phyloP scores from a whole-genome alignment of 2,113 vertebrate species.

The Stomatorhinus ivindoensis region DNA sequence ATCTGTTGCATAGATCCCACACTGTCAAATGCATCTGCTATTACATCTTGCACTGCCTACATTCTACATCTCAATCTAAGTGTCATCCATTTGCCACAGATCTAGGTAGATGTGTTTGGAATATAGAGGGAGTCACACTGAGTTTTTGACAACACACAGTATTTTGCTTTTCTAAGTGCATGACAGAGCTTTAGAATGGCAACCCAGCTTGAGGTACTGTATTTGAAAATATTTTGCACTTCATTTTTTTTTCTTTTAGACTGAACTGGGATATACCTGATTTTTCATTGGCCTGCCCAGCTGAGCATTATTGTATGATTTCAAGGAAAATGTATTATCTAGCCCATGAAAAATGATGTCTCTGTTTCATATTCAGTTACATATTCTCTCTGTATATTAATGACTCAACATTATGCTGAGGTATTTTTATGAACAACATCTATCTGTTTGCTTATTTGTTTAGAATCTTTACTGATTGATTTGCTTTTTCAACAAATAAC shows the following conservation, averaged over 20 bases:
- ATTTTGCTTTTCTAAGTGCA: constrained; percentile 35
- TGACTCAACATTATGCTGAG: constrained; percentile 40
- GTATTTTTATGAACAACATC: constrained; percentile 24
- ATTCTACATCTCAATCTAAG: constrained; percentile 43
- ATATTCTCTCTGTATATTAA: constrained; percentile 56
- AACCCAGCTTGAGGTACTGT: constrained; percentile 36
- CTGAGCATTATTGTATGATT: constrained; percentile 50
- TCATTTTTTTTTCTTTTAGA: neutral
- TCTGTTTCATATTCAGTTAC: constrained; percentile 65
- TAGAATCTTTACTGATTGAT: neutral
- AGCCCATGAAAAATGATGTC: constrained; percentile 56
- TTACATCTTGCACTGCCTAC: constrained; percentile 29
- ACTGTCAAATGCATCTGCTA: constrained; percentile 59
- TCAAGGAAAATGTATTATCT: constrained; percentile 70
- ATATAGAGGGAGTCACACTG: constrained; percentile 20
- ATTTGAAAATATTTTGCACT: constrained; percentile 24
- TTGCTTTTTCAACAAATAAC: neutral
- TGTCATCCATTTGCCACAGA: constrained; percentile 43
- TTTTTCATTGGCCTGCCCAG: constrained; percentile 41
- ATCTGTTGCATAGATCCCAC: constrained; percentile 45
- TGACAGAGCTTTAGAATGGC: constrained; percentile 43
- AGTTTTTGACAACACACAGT: constrained; percentile 38
- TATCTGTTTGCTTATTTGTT: neutral
- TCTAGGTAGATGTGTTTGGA: constrained; percentile 23
- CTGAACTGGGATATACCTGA: constrained; percentile 25